Base-by-base conservation (phyloP, 2,888 invertebrate genomes). In the Tetragnatha montana region DNA sequence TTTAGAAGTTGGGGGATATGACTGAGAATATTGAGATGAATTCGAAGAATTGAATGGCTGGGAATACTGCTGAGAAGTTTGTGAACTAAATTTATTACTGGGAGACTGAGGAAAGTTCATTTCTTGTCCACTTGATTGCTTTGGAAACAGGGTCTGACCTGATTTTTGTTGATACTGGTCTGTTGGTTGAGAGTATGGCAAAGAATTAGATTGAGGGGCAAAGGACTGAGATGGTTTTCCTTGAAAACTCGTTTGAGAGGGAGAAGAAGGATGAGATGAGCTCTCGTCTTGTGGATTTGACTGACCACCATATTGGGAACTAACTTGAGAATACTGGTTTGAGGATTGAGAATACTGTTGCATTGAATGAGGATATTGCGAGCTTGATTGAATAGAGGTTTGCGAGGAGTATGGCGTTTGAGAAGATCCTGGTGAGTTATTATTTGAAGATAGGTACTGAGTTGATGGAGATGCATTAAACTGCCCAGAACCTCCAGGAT, bases 321-420 rank as follows among this genome's bases (percentile, higher is more conserved):
- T 85, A n/a, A 17, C 68, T 50, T 83, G 80, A 80, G 74, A 73
- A 84, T 51, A 84, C 4, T 35, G 35, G 50, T 19, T 47, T 81
- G 81, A 47, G 85, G 71, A 78, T 71, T 76, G 81, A 51, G 89
- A 73, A 78, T 70, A 89, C 12, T 68, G 71, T 73, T 90, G 86
- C 21, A 83, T 14, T 21, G 86, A 79, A 21, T 87, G 89, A 68
- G 82, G n/a, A 79, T 73, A 90, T 50, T 78, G 73, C 17, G 84
- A 68, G 47, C 50, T 50, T 35, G 88, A 60, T 47, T 89, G 88
- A 8, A 74, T 35, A 74, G 83, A 73, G 70, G 81, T 8, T 71
- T 75, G 78, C 3, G 85, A 71, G 21, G 68, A 71, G 68, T 51
- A 71, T 19, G 85, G 86, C 8, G 80, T 21, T 69, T 51, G 83